Conservation (phyloP, 2,113 vertebrate genomes). For the Ameiurus melas region DNA sequence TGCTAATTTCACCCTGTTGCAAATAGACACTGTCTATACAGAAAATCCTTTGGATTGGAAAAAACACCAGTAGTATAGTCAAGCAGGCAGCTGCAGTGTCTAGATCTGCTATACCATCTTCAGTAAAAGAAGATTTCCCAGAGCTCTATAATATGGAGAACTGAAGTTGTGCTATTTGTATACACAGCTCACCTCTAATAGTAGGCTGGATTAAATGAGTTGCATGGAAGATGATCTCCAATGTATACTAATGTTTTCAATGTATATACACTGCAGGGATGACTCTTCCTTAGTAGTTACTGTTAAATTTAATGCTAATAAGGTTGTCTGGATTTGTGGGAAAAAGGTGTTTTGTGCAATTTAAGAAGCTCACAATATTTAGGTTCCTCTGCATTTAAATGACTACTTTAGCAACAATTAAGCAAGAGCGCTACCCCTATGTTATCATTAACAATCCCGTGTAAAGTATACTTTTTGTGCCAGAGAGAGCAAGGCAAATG, state of each 20-base stretch:
- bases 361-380: not conserved
- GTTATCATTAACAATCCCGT: not conserved
- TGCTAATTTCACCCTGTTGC: not conserved
- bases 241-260: not conserved
- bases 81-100: not conserved
- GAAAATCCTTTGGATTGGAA: not conserved
- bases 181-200: not conserved
- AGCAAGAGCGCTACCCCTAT: not conserved
- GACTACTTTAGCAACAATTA: not conserved
- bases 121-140: not conserved
- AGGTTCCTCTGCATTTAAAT: constrained; percentile 14
- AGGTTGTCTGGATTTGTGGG: not conserved
- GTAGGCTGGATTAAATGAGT: not conserved
- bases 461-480: not conserved
- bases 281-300: not conserved
- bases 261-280: not conserved
- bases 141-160: not conserved
- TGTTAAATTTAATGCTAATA: constrained; percentile 20
- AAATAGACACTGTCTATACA: not conserved
- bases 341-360: not conserved
- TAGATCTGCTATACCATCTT: not conserved
- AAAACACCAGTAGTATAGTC: not conserved
- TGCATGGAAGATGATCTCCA: not conserved
- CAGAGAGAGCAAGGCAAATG: not conserved
- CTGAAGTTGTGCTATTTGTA: not conserved